These are phyloP conservation scores for Lemur catta DNA, from an alignment of 2,797 vertebrate genomes.

Conservation along the genomic window DNA sequence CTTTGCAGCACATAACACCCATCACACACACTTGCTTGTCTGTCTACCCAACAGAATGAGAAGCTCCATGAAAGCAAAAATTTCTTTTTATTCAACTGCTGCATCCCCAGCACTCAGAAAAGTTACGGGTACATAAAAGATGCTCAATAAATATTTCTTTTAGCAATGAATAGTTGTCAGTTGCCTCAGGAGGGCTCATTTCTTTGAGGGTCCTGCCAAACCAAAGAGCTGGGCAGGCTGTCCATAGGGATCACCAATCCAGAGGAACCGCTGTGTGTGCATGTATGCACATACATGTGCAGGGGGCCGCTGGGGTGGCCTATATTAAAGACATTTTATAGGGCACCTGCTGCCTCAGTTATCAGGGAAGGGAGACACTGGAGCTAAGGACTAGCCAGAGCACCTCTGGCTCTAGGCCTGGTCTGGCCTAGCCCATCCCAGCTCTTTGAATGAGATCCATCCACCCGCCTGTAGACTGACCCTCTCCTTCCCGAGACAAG, in stretches of 20 bases:
- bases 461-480: not conserved
- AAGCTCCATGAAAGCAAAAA: not conserved
- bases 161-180: not conserved
- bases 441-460: not conserved
- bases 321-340: not conserved
- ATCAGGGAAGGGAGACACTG: not conserved
- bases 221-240: not conserved
- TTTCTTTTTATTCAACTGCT: not conserved
- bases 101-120: not conserved
- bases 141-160: not conserved
- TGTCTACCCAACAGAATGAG: not conserved
- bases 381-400: not conserved
- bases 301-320: not conserved
- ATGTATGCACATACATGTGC: fast-evolving
- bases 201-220: not conserved
- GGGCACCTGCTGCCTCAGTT: not conserved
- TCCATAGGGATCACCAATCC: not conserved
- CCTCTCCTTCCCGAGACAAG: not conserved
- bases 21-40: not conserved
- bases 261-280: not conserved
- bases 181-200: not conserved
- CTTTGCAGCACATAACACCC: not conserved
- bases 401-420: not conserved
- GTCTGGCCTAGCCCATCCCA: not conserved
- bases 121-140: not conserved